phyloP scores from a whole-genome alignment of 1,140 invertebrate species.

The Eupristina koningsbergeri region DNA sequence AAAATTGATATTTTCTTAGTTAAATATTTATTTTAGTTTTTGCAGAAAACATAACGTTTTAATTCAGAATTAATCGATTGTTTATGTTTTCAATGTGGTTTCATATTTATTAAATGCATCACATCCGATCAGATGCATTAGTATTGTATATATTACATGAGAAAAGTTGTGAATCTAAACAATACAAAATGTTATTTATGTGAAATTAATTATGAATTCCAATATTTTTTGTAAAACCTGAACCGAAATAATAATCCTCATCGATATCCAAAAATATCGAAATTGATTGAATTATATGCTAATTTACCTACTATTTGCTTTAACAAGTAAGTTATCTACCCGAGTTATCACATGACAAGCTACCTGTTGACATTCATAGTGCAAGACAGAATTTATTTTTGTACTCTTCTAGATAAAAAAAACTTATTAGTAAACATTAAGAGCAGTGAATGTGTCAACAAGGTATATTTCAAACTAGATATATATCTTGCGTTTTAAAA shows the following conservation, averaged over 20 bases:
- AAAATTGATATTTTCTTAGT: background rate
- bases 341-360: background rate
- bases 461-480: background rate
- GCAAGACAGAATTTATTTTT: background rate
- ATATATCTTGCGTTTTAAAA: background rate
- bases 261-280: no score
- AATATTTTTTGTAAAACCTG: background rate
- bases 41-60: no score
- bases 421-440: constrained; percentile 14
- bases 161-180: no score
- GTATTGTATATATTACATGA: no score
- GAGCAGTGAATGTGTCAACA: background rate
- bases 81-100: background rate
- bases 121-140: no score
- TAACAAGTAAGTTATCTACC: background rate
- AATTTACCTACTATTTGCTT: background rate
- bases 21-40: no score
- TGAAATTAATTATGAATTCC: no score
- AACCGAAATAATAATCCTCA: background rate
- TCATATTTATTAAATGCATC: background rate
- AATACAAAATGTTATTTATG: no score
- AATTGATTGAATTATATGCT: background rate
- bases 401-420: background rate
- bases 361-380: background rate
- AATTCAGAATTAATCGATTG: no score